These are phyloP conservation scores for Keiferia lycopersicella DNA, from an alignment of 2,888 invertebrate species.

Conservation along the genomic window DNA sequence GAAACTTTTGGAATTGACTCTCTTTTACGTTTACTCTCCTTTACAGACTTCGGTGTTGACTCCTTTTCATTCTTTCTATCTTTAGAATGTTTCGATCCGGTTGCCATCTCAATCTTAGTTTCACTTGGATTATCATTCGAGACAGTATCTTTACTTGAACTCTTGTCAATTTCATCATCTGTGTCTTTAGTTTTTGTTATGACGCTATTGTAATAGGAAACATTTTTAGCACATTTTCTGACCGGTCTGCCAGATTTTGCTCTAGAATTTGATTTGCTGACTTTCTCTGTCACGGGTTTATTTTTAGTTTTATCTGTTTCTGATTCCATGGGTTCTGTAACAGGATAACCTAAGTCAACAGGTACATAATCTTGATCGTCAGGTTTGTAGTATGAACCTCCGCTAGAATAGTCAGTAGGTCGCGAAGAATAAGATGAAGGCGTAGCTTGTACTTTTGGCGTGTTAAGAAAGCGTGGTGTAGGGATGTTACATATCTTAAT, in stretches of 20 bases:
- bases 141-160: conserved; percentile 49
- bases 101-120: neutral
- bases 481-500: conserved; percentile 81
- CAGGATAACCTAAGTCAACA: conserved; percentile 53
- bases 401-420: conserved; percentile 82
- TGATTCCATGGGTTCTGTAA: conserved; percentile 35
- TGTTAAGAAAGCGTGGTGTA: conserved; percentile 77
- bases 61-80: neutral
- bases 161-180: conserved; percentile 45
- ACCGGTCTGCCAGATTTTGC: conserved; percentile 54
- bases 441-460: conserved; percentile 62
- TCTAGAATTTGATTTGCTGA: conserved; percentile 14
- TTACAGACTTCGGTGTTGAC: neutral
- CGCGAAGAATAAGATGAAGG: conserved; percentile 72
- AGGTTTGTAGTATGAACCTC: conserved; percentile 83
- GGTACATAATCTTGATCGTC: conserved; percentile 80
- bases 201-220: conserved; percentile 60
- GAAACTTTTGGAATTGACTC: neutral
- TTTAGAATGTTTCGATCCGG: neutral
- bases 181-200: conserved; percentile 43
- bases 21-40: neutral
- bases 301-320: conserved; percentile 11
- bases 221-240: conserved; percentile 71
- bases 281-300: neutral
- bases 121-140: neutral